Base-by-base conservation (phyloP, 2,113 vertebrate genomes). In the Passer montanus region DNA sequence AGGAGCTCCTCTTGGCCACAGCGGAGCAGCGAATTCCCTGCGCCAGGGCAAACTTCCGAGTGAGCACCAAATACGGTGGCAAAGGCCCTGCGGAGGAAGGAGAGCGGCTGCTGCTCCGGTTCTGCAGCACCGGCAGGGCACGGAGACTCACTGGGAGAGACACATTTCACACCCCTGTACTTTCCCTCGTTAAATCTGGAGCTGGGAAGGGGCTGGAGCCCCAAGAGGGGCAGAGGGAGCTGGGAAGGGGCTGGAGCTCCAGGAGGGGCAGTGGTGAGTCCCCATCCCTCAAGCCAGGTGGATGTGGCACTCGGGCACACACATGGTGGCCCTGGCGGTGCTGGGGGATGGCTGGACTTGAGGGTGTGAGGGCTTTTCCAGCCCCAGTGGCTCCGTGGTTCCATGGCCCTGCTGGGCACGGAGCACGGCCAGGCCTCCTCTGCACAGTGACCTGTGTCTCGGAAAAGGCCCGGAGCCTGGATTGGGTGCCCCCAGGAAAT, bases 361-460 rank as follows among this genome's bases (percentile, higher is more conserved):
- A 22, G 11, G 6, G 3, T 5, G 33, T 13, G 64, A n/a, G 56
- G 15, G n/a, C n/a, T 55, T 24, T 35, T n/a, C 62, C 49, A 24
- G 0, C 13, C 6, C 24, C 2, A 11, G 11, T 0, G 2, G 20
- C 24, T 17, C 56, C 1, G 8, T 9, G 16, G 4, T 4, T 26
- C 66, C 56, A 6, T 0, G 15, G 6, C 15, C 66, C 52, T 16
- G n/a, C n/a, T 20, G 28, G 50, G 17, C 28, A 15, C 0, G 0
- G 14, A 28, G 31, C 30, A 0, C 0, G 2, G 2, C 3, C 33
- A 27, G 19, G 17, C 10, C 67, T 14, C 26, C 31, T 22, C 31
- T 10, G 24, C 37, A 4, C 43, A 4, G 16, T 0, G 1, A 8
- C 5, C 17, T 1, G 8, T 4, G 1, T 0, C 78, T 37, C 0